These are phyloP conservation scores for Digitonthophagus gazella DNA, from an alignment of 2,888 invertebrate genomes.

Conservation along the genomic window DNA sequence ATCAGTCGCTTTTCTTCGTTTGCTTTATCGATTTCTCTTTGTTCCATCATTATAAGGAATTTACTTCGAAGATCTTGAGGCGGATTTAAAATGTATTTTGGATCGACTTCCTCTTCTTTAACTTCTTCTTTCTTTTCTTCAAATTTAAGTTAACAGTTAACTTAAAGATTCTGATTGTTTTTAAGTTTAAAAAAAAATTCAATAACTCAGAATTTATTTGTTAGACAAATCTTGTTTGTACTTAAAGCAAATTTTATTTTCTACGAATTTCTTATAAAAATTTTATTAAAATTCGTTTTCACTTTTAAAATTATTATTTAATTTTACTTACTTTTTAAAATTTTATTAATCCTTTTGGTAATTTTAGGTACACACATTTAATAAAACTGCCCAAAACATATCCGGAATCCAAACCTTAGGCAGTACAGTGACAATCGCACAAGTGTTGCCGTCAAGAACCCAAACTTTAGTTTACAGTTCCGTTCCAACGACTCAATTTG, in stretches of 20 bases:
- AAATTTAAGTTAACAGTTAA: no score
- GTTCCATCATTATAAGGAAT: constrained; percentile 56
- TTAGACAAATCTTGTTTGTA: no score
- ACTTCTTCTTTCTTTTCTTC: no score
- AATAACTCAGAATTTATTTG: background rate
- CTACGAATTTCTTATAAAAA: no score
- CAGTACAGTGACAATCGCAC: constrained; percentile 46
- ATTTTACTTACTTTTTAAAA: background rate
- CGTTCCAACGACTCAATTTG: constrained; percentile 39
- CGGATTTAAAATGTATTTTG: constrained; percentile 55
- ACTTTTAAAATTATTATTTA: background rate
- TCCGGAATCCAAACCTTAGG: constrained; percentile 44
- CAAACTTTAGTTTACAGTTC: constrained; percentile 50
- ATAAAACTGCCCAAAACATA: constrained; percentile 42
- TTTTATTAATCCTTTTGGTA: no score
- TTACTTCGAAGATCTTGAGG: constrained; percentile 59
- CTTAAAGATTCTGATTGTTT: no score
- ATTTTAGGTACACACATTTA: constrained; percentile 43
- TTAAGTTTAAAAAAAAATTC: no score
- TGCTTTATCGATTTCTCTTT: constrained; percentile 49
- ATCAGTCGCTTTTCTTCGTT: constrained; percentile 42
- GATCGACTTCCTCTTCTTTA: constrained; percentile 35
- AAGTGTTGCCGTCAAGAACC: constrained; percentile 48
- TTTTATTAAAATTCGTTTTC: background rate
- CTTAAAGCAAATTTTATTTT: background rate